These are phyloP conservation scores for Diceros bicornis DNA, from an alignment of 2,797 vertebrate species.

Conservation along the genomic window DNA sequence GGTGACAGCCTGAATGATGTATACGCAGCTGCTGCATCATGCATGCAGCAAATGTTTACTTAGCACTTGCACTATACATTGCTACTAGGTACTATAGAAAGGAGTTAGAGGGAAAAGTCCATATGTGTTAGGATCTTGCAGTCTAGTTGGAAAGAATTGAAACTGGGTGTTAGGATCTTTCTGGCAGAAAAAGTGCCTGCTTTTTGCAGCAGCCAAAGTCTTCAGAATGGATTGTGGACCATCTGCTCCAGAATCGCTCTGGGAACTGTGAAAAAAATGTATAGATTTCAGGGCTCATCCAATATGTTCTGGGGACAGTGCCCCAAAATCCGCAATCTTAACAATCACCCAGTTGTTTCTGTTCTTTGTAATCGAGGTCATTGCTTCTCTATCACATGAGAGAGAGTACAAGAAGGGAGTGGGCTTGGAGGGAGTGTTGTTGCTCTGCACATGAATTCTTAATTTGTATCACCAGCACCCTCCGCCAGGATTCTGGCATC, in stretches of 20 bases:
- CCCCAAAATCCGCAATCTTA: neutral
- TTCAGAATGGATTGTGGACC: neutral
- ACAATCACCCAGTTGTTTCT: neutral
- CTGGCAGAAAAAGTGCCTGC: neutral
- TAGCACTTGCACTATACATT: too few relatives aligned
- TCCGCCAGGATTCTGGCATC: neutral
- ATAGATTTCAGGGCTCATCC: neutral
- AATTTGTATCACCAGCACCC: neutral
- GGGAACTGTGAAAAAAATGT: neutral
- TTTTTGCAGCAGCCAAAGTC: neutral
- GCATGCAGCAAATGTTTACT: too few relatives aligned
- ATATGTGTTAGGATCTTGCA: neutral
- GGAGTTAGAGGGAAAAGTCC: neutral
- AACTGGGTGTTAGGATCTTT: neutral
- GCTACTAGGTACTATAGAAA: neutral
- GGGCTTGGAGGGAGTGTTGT: neutral
- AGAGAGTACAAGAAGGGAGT: neutral
- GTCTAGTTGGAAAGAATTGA: neutral
- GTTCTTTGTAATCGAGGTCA: neutral
- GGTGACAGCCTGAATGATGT: neutral
- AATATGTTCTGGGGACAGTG: neutral
- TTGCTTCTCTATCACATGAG: neutral
- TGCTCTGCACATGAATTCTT: neutral
- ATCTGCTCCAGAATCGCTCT: neutral
- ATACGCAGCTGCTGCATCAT: neutral